Percentiles rank a stretch among this genome's conserved stretches.
phyloP scores from a whole-genome alignment of 2,888 invertebrate genomes.

The Catonia carolina region DNA sequence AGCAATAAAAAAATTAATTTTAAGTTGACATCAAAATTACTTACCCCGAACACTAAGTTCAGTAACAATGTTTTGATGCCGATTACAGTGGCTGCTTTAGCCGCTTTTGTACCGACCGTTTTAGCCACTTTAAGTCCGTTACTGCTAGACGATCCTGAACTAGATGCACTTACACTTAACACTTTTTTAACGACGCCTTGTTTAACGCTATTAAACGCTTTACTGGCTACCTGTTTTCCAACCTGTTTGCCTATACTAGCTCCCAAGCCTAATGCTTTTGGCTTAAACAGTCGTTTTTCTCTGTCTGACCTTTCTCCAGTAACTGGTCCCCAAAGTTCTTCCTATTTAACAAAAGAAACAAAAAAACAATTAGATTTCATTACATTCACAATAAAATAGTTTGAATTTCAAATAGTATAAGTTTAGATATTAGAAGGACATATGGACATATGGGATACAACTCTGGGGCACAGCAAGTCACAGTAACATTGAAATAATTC shows the following conservation, averaged over 20 bases:
- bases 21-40: no score
- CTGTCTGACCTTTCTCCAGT: conserved; percentile 23
- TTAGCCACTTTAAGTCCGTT: conserved; percentile 32
- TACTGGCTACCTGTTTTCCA: conserved; percentile 11
- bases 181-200: conserved; percentile 27
- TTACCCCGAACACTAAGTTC: conserved; percentile 36
- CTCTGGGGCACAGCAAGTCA: no score
- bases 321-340: conserved; percentile 26
- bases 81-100: conserved; percentile 35
- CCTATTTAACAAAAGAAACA: conserved; percentile 17
- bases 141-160: conserved; percentile 30
- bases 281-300: conserved; percentile 24
- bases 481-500: no score
- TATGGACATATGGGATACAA: no score
- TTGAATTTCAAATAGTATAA: not conserved
- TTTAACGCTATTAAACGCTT: conserved; percentile 17
- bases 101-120: conserved; percentile 33
- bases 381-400: not conserved
- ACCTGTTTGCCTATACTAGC: conserved; percentile 15
- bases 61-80: conserved; percentile 36
- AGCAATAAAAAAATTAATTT: no score
- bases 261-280: conserved; percentile 13
- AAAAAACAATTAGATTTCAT: not conserved
- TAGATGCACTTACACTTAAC: conserved; percentile 30
- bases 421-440: no score